Evolutionary conservation across 2,113 vertebrate species (phyloP).

Genomic region (Morone saxatilis): DNA sequence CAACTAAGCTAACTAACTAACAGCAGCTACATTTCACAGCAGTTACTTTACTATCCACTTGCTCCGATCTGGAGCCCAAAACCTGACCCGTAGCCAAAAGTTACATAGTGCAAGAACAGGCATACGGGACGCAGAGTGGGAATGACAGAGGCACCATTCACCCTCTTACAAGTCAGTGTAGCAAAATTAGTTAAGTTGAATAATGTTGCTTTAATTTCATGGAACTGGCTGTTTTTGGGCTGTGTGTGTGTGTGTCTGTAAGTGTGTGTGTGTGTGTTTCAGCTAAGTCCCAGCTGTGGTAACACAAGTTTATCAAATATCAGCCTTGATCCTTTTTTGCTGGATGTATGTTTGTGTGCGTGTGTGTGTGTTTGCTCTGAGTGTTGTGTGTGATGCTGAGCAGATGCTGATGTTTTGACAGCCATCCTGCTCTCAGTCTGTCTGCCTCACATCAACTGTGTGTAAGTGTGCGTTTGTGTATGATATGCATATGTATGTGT

Average conservation of each 20-base stretch:
- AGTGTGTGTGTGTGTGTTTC: constrained; percentile 18
- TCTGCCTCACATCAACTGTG: constrained; percentile 61
- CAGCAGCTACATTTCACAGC: too few relatives aligned
- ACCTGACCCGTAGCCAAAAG: too few relatives aligned
- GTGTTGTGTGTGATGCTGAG: constrained; percentile 67
- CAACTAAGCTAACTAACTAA: too few relatives aligned
- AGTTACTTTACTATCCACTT: too few relatives aligned
- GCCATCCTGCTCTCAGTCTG: constrained; percentile 69
- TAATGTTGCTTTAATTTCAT: too few relatives aligned
- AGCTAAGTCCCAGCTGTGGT: constrained; percentile 55
- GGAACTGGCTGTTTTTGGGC: constrained; percentile 3
- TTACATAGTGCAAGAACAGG: too few relatives aligned
- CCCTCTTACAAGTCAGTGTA: too few relatives aligned
- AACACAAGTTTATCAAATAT: constrained; percentile 70
- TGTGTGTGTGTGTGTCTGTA: constrained; percentile 20
- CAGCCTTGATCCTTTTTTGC: constrained; percentile 63
- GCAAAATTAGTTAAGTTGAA: too few relatives aligned
- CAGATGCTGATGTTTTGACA: constrained; percentile 82
- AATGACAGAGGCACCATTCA: too few relatives aligned
- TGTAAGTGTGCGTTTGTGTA: constrained; percentile 8
- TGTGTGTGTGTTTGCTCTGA: constrained; percentile 58
- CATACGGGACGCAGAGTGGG: too few relatives aligned
- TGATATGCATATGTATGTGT: constrained; percentile 13
- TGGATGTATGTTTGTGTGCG: constrained; percentile 56
- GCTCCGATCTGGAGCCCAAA: too few relatives aligned